Evolutionary conservation across 1,140 invertebrate species (phyloP).

Genomic region (Mactra quadrangularis): DNA sequence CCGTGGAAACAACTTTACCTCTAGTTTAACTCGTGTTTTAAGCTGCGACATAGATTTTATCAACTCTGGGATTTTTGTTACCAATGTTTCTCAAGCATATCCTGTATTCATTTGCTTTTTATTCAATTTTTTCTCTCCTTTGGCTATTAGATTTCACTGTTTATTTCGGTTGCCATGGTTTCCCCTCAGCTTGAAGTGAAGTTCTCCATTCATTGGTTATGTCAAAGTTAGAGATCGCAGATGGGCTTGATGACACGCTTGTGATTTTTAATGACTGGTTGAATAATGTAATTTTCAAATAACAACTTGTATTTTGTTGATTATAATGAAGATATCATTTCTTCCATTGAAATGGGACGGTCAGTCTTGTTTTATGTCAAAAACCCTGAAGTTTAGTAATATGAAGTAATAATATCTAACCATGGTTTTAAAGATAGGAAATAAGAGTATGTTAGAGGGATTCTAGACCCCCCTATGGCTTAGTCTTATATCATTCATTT

Average conservation of each 20-base stretch:
- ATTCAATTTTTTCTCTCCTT: constrained; percentile 35
- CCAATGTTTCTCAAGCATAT: constrained; percentile 41
- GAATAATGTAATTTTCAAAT: constrained; percentile 21
- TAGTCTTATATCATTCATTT: too few relatives aligned
- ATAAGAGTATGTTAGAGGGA: too few relatives aligned
- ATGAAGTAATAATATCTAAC: too few relatives aligned
- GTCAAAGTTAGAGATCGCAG: constrained; percentile 23
- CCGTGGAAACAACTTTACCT: constrained; percentile 19
- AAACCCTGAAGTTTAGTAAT: too few relatives aligned
- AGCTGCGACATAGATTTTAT: constrained; percentile 4
- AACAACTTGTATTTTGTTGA: too few relatives aligned
- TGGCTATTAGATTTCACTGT: constrained; percentile 53
- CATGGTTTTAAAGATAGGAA: too few relatives aligned
- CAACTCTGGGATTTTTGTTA: too few relatives aligned
- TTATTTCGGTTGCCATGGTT: constrained; percentile 47
- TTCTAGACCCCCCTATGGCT: too few relatives aligned
- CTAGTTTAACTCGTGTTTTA: constrained; percentile 2
- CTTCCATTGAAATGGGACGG: too few relatives aligned
- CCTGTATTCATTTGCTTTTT: constrained; percentile 40
- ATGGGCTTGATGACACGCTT: constrained; percentile 28
- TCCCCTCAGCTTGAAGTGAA: constrained; percentile 38
- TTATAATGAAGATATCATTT: too few relatives aligned
- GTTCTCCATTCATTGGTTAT: constrained; percentile 14
- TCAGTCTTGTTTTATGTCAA: too few relatives aligned
- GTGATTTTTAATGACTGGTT: constrained; percentile 36